phyloP scores from a whole-genome alignment of 2,888 invertebrate species.

The Meandrusa payeni region DNA sequence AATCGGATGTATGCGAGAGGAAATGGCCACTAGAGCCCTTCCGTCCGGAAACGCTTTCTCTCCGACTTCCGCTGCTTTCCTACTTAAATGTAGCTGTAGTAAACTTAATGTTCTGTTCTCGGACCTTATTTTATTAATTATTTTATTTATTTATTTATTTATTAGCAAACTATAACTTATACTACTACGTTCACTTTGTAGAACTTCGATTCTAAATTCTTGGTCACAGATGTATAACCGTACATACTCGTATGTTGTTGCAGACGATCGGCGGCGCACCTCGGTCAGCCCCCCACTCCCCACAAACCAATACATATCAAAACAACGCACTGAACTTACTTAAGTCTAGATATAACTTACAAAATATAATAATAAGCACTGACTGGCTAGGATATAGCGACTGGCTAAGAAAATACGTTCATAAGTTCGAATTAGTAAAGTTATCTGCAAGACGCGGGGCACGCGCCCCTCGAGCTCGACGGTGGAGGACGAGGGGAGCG shows the following conservation, averaged over 20 bases:
- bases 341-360: conserved; percentile 27
- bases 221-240: no score
- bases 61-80: conserved; percentile 63
- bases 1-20: conserved; percentile 57
- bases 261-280: conserved; percentile 62
- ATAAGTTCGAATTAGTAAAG: no score
- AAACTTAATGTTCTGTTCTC: background rate
- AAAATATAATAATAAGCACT: no score
- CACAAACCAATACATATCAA: conserved; percentile 68
- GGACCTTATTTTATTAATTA: background rate
- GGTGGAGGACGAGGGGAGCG: conserved; percentile 77
- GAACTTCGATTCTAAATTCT: no score
- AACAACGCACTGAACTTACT: conserved; percentile 64
- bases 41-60: conserved; percentile 61
- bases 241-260: no score
- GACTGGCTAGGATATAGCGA: no score
- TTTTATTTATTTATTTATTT: background rate
- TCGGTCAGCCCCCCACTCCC: conserved; percentile 48
- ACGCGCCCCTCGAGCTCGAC: conserved; percentile 50
- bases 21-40: conserved; percentile 57
- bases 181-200: no score
- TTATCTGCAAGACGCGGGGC: conserved; percentile 39
- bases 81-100: conserved; percentile 32
- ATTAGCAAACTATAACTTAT: no score
- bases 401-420: no score